Conservation (phyloP, 2,888 invertebrate genomes). For the Philhelius pedissequus region DNA sequence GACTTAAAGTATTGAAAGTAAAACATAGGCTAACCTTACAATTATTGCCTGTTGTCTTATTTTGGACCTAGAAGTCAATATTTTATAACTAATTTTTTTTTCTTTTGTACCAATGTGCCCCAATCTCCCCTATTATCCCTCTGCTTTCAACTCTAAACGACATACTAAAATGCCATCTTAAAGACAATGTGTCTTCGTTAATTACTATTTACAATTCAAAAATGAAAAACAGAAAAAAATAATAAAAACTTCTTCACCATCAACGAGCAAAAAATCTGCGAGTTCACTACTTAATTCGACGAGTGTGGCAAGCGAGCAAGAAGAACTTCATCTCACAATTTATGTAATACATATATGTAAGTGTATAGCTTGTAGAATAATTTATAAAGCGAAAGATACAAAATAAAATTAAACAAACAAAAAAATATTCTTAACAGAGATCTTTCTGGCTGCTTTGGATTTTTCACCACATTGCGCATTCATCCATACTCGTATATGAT, state of each 20-base stretch:
- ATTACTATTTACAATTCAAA: constrained; percentile 66
- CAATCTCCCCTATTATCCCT: background rate
- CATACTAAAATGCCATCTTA: constrained; percentile 61
- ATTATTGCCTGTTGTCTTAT: too few relatives aligned
- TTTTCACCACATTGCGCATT: constrained; percentile 23
- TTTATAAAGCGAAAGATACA: constrained; percentile 48
- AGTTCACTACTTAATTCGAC: constrained; percentile 62
- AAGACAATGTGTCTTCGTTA: constrained; percentile 68
- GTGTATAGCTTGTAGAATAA: constrained; percentile 51
- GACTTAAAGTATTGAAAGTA: too few relatives aligned
- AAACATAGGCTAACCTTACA: too few relatives aligned
- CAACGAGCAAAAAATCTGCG: constrained; percentile 43
- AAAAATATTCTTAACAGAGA: constrained; percentile 34
- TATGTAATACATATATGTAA: constrained; percentile 60
- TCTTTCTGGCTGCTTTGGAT: constrained; percentile 43
- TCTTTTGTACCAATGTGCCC: background rate
- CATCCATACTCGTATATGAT: background rate
- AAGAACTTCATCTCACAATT: constrained; percentile 60
- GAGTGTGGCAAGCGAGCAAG: constrained; percentile 53
- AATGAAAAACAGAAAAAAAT: constrained; percentile 16
- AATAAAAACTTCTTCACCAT: background rate
- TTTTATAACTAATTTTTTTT: background rate
- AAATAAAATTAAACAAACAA: constrained; percentile 23
- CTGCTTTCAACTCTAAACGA: constrained; percentile 32
- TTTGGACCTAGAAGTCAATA: too few relatives aligned